Evolutionary conservation across 2,888 invertebrate species (phyloP), one percentile per base, ranked within the genome.

Genomic region (Cheilosia pagana): DNA sequence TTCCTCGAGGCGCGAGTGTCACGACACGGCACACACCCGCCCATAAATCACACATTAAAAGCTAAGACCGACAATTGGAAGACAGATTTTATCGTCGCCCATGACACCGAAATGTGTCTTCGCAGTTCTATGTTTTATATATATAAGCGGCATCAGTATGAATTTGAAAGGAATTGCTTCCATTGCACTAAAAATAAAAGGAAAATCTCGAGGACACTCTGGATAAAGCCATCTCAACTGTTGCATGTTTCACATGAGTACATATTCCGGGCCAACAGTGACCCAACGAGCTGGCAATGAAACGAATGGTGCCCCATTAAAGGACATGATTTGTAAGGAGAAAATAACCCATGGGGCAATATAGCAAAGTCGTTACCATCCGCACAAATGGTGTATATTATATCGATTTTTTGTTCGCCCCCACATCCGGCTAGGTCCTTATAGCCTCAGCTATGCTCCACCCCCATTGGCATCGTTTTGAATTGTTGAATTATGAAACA

Each of bases 1-100:
- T 25, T 65, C 2, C 35, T 62, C 21, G 21, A 35, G 14, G 50
- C 35, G 28, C 12, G 31, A 23, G 23, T 14, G 23, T 39, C 23
- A 25, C n/a, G 60, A n/a, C 53, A 63, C 31, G 16, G n/a, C 48
- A 21, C 39, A 50, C 23, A 14, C 21, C 39, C 52, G 31, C 19
- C 31, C 45, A 67, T 79, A 74, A 79, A 67, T 79, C 65, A 72
- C 60, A 45, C 79, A 60, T 79, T 79, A 55, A 67, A 62, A 74
- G 35, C 62, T 59, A 52, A 62, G 25, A 60, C 45, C 60, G 45
- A 67, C 63, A 52, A 59, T 78, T 77, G 55, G 35, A 43, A 55
- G 19, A 48, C 62, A 48, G 70, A 78, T 63, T 57, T 78, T 71
- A 78, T 78, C 57, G 48, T 41, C 25, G 12, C 23, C 23, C 62